phyloP scores from a whole-genome alignment of 53 echinoderm and acorn worm species.

The Paelopatides confundens region DNA sequence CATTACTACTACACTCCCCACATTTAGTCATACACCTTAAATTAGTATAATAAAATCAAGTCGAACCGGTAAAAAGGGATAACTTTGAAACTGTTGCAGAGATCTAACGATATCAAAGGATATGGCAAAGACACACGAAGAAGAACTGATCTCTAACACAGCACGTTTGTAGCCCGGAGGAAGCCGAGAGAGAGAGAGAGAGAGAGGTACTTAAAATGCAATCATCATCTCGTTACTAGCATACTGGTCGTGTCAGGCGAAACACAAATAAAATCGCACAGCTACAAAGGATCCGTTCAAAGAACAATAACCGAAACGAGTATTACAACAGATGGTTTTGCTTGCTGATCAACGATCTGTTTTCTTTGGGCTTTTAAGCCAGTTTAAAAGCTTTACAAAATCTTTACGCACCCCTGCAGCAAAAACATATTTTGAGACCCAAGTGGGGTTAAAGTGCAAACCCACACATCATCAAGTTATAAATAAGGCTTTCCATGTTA shows the following conservation, averaged over 20 bases:
- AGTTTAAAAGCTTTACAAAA: background rate
- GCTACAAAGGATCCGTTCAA: slow-evolving; percentile 18
- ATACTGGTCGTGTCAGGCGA: background rate
- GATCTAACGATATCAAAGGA: too few species aligned
- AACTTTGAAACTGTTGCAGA: too few species aligned
- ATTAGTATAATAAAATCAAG: too few species aligned
- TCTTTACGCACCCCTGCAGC: slow-evolving; percentile 28
- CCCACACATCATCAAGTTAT: slow-evolving; percentile 2
- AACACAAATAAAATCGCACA: slow-evolving; percentile 6
- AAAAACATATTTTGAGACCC: slow-evolving; percentile 41
- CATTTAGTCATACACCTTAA: too few species aligned
- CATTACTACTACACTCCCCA: too few species aligned
- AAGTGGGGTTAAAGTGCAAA: slow-evolving; percentile 6
- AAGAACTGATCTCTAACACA: background rate
- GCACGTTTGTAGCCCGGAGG: slow-evolving; percentile 32
- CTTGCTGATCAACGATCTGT: slow-evolving; percentile 15
- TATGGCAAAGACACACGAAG: too few species aligned
- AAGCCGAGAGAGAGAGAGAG: too few species aligned
- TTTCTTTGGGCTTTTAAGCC: slow-evolving; percentile 4
- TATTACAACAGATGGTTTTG: slow-evolving; percentile 37
- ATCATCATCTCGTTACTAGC: slow-evolving; percentile 10
- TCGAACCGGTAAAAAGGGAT: too few species aligned
- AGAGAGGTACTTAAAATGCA: slow-evolving; percentile 17
- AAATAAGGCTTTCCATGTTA: background rate
- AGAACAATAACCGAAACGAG: slow-evolving; percentile 16